A percentile compares a stretch with the other conserved stretches of the same genome.
Evolutionary conservation across 2,113 vertebrate species (phyloP).

Genomic region (Cryptomyrus ogoouensis): DNA sequence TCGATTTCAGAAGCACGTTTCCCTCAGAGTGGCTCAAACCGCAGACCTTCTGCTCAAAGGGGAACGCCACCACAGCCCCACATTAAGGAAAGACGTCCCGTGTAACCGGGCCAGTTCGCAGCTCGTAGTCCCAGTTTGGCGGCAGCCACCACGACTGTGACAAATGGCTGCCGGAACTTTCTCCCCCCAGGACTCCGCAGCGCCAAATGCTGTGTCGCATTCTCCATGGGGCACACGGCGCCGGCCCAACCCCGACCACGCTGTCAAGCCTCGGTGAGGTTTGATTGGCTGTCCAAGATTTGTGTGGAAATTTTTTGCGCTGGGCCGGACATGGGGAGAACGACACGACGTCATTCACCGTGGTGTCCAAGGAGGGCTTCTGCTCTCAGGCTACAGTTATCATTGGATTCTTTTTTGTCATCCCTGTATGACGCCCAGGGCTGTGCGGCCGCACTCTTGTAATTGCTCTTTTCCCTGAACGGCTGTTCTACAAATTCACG

Average conservation of each 20-base stretch:
- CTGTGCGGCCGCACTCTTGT: background rate
- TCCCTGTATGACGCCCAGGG: background rate
- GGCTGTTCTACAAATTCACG: constrained; percentile 1
- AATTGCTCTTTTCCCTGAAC: background rate
- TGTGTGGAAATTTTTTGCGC: background rate
- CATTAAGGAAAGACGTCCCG: background rate
- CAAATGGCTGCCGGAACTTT: background rate
- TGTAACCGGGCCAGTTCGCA: background rate
- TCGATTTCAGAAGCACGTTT: background rate
- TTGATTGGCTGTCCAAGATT: background rate
- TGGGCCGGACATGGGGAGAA: background rate
- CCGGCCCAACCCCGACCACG: background rate
- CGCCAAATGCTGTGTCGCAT: background rate
- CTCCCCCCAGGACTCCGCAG: background rate
- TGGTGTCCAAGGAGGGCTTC: background rate
- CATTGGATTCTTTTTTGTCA: background rate
- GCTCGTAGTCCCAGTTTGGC: background rate
- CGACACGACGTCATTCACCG: background rate
- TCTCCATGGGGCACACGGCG: background rate
- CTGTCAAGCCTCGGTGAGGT: background rate
- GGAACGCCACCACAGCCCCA: background rate
- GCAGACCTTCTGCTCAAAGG: background rate
- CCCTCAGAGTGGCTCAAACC: background rate
- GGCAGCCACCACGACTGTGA: background rate
- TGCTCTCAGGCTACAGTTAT: background rate